phyloP scores from a whole-genome alignment of 2,113 vertebrate species.

The Anguilla rostrata region DNA sequence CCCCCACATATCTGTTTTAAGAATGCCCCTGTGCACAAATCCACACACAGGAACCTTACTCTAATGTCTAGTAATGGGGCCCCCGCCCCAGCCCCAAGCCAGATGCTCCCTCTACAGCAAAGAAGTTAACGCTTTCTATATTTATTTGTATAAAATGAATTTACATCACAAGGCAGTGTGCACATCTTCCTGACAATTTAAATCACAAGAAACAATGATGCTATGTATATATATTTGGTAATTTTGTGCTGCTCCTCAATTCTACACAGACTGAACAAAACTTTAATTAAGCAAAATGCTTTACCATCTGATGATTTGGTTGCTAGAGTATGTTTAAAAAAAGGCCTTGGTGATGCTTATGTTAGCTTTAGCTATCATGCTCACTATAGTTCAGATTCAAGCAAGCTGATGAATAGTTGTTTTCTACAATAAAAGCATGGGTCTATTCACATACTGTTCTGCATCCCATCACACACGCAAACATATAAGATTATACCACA shows the following conservation, averaged over 20 bases:
- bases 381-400: too few species aligned
- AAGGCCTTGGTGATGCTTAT: not conserved
- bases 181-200: not conserved
- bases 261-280: not conserved
- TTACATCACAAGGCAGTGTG: not conserved
- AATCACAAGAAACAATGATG: not conserved
- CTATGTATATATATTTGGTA: not conserved
- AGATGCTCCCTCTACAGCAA: not conserved
- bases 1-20: not conserved
- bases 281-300: not conserved
- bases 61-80: not conserved
- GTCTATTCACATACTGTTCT: too few species aligned
- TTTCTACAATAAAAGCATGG: too few species aligned
- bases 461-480: too few species aligned
- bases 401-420: too few species aligned
- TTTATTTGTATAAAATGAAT: not conserved
- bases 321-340: not conserved
- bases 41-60: not conserved
- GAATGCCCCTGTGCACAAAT: slow-evolving; percentile 2
- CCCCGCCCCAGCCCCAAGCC: not conserved
- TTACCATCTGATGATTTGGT: too few species aligned
- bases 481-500: too few species aligned
- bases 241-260: not conserved
- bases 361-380: too few species aligned
- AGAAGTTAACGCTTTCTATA: not conserved